Conservation (phyloP, 2,797 vertebrate species). For the Argya squamiceps region DNA sequence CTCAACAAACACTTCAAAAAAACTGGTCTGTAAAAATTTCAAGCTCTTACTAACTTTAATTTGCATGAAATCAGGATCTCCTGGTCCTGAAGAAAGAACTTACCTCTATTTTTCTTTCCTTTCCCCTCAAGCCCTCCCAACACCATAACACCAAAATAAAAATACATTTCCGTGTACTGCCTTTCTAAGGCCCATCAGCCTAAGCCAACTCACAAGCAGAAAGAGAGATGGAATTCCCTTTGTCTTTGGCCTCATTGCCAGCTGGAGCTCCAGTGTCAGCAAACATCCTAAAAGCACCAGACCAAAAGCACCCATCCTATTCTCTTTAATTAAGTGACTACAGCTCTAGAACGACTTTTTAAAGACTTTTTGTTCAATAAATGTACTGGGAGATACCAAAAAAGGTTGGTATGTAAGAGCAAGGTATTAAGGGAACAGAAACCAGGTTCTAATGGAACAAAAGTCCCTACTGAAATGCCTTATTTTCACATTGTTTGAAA, state of each 20-base stretch:
- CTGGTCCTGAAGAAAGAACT: background rate
- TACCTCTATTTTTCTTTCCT: background rate
- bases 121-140: background rate
- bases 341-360: background rate
- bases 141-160: background rate
- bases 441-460: background rate
- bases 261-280: background rate
- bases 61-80: background rate
- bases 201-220: rapidly evolving
- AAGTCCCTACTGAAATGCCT: background rate
- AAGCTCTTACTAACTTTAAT: background rate
- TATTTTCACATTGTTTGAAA: background rate
- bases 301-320: background rate
- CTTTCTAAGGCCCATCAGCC: background rate
- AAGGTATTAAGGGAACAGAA: background rate
- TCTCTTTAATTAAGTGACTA: background rate
- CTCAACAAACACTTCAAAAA: background rate
- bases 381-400: background rate
- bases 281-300: background rate
- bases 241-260: background rate
- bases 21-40: background rate
- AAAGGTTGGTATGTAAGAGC: background rate
- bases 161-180: background rate
- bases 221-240: background rate
- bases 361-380: background rate